Evolutionary conservation across 1,140 invertebrate genomes (phyloP), one percentile per base, ranked within the genome.

Genomic region (Palaemon carinicauda): DNA sequence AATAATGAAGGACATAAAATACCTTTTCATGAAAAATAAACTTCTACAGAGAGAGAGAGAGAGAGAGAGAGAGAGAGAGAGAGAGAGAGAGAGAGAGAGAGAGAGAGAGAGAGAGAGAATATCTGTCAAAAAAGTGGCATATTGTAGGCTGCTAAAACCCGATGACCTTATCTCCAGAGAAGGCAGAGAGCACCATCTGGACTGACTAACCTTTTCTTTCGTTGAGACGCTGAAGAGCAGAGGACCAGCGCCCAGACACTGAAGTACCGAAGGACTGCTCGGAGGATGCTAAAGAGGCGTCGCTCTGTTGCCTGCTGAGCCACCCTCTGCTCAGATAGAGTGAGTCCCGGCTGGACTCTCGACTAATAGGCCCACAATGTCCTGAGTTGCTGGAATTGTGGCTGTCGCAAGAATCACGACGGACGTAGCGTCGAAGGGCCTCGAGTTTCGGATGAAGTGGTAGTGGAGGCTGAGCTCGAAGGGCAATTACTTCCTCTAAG

Each of bases 261-360:
- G 77, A 54, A 0, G 77, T 50, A 41, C 17, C 21, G 77, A 29
- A 79, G n/a, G 77, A 79, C 21, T 27, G 53, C 19, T 79, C 77
- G 21, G 77, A 54, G 7, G 77, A 56, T 50, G 77, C 77, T 12
- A 79, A 27, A 7, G 77, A 79, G 3, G 52, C 77, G 24, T 54
- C 21, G 52, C 52, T 79, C 52, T 54, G 51, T 52, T 79, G 65
- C 52, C 77, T 79, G 77, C 52, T 79, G 51, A 54, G 51, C 52
- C 77, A 54, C 51, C 54, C 65, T 69, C n/a, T 24, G 21, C 29
- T 31, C 41, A 41, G 41, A 41, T 7, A 41, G 65, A 69, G 65
- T 14, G 10, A 27, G 65, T 69, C 65, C 65, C 65, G 24, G 65
- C 65, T 69, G 21, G 29, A 24, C 65, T 69, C 65, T 31, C 65